Percentiles rank a stretch among this genome's conserved stretches.
Conservation (phyloP, 2,797 vertebrate genomes). For the Tachyglossus aculeatus region DNA sequence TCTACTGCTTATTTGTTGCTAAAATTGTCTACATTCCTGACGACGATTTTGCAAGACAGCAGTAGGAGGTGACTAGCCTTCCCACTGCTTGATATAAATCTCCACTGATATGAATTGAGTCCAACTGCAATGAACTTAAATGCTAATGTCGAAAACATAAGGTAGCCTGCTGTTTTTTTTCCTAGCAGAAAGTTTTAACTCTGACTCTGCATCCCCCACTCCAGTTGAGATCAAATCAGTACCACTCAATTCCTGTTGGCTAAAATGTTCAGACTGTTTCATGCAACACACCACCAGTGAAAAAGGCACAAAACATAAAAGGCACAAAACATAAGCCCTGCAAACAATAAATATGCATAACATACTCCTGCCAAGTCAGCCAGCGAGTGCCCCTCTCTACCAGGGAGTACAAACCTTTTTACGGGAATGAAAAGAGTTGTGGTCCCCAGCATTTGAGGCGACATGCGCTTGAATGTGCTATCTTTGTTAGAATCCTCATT, state of each 20-base stretch:
- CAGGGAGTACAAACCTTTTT: too few species aligned
- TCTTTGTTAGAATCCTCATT: too few species aligned
- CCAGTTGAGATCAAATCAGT: slow-evolving; percentile 50
- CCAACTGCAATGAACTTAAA: slow-evolving; percentile 75
- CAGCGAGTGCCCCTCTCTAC: not conserved
- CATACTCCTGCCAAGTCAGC: too few species aligned
- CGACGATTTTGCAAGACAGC: slow-evolving; percentile 74
- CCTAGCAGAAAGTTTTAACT: slow-evolving; percentile 72
- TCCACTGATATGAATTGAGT: slow-evolving; percentile 72
- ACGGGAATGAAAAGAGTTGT: too few species aligned
- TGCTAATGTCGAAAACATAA: slow-evolving; percentile 74
- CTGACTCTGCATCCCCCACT: slow-evolving; percentile 41
- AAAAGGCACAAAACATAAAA: slow-evolving; percentile 34
- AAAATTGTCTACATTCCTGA: slow-evolving; percentile 69
- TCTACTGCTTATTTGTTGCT: slow-evolving; percentile 69
- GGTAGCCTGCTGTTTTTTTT: slow-evolving; percentile 73
- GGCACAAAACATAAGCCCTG: slow-evolving; percentile 19
- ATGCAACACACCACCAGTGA: slow-evolving; percentile 44
- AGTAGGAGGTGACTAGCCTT: slow-evolving; percentile 69
- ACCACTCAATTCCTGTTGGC: slow-evolving; percentile 39
- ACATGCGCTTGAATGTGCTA: too few species aligned
- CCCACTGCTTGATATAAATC: slow-evolving; percentile 79
- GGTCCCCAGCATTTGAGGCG: too few species aligned
- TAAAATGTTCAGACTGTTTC: slow-evolving; percentile 53
- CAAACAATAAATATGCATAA: not conserved